These are phyloP conservation scores for Cylas formicarius DNA, from an alignment of 1,140 invertebrate genomes.

Conservation along the genomic window DNA sequence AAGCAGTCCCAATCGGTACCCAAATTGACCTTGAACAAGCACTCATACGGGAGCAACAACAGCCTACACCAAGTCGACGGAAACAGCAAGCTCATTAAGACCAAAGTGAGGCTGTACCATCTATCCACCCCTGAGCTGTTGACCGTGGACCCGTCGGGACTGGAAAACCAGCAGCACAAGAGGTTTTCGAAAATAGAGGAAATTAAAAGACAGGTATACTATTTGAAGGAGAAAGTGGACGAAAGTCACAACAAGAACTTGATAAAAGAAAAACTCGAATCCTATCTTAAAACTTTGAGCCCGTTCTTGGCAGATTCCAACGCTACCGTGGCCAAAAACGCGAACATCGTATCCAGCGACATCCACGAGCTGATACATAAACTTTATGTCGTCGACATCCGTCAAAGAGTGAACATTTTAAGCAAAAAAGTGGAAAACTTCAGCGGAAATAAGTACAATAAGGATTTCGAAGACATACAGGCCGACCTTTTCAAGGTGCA, in stretches of 20 bases:
- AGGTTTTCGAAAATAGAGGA: constrained; percentile 20
- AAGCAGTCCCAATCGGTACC: constrained; percentile 18
- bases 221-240: constrained; percentile 19
- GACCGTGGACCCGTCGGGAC: neutral
- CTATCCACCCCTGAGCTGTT: constrained; percentile 6
- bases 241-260: constrained; percentile 7
- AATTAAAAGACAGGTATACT: constrained; percentile 19
- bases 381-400: constrained; percentile 7
- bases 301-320: constrained; percentile 15
- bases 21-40: constrained; percentile 9
- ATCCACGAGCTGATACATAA: constrained; percentile 12
- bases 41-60: constrained; percentile 7
- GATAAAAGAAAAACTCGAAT: constrained; percentile 14
- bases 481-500: constrained; percentile 3
- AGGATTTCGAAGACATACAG: constrained; percentile 12
- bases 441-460: constrained; percentile 13
- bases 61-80: constrained; percentile 8
- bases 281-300: constrained; percentile 8
- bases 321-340: constrained; percentile 18
- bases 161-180: neutral
- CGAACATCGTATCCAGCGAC: constrained; percentile 14
- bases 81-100: constrained; percentile 14
- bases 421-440: constrained; percentile 11
- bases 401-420: constrained; percentile 6
- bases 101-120: constrained; percentile 17